These are phyloP conservation scores for Diceros bicornis DNA, from an alignment of 2,797 vertebrate species.

Conservation along the genomic window DNA sequence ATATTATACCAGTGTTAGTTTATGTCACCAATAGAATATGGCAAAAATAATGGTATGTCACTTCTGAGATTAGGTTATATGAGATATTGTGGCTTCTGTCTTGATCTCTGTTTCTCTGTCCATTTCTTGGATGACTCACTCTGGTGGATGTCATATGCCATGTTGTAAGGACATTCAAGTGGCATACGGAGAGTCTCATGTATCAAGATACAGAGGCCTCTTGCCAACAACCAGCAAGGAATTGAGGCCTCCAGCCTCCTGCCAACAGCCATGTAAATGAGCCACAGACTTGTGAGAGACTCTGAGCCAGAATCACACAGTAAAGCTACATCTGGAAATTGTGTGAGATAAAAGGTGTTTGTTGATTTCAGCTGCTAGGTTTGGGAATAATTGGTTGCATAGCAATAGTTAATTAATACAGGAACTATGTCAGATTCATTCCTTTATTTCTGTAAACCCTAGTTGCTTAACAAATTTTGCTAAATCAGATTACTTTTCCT, in stretches of 20 bases:
- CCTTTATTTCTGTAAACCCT: background rate
- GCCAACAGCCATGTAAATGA: background rate
- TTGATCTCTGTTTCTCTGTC: background rate
- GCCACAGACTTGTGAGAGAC: background rate
- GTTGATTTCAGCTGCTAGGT: background rate
- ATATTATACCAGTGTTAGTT: background rate
- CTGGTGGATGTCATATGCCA: background rate
- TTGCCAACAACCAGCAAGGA: background rate
- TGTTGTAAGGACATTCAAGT: background rate
- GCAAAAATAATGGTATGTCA: background rate
- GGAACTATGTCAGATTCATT: background rate
- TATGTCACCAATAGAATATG: background rate
- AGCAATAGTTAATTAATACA: background rate
- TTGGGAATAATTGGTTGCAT: background rate
- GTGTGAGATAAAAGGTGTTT: background rate
- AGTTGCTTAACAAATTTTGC: background rate
- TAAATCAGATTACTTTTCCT: conserved; percentile 24
- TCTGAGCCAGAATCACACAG: background rate
- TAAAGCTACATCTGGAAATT: background rate
- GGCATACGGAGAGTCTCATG: background rate
- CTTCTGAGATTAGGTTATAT: background rate
- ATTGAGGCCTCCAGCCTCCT: background rate
- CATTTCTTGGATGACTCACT: background rate
- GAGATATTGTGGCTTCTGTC: background rate
- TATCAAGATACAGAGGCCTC: conserved; percentile 18